Percentiles rank a stretch among this genome's conserved stretches.
These are phyloP conservation scores for Noctilio leporinus DNA, from an alignment of 2,113 vertebrate species.

Conservation along the genomic window DNA sequence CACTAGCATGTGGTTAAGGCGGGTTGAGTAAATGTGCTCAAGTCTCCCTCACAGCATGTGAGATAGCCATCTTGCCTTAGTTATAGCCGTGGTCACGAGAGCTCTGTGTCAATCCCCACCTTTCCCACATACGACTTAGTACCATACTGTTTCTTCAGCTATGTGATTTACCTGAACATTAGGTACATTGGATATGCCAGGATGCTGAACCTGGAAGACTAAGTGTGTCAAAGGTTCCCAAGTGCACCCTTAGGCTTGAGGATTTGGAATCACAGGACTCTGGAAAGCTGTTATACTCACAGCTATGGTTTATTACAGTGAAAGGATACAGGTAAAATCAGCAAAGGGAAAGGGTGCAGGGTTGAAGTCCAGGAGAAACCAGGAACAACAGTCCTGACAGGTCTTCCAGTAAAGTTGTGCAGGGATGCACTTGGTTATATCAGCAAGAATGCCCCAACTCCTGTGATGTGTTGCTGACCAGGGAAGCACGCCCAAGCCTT, in stretches of 20 bases:
- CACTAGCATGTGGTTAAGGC: not conserved
- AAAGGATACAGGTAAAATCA: not conserved
- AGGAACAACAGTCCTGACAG: not conserved
- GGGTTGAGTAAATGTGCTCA: not conserved
- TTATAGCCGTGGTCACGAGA: accelerated
- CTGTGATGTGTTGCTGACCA: not conserved
- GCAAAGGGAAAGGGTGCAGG: not conserved
- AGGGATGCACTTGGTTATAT: not conserved
- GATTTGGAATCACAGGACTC: not conserved
- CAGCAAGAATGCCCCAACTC: not conserved
- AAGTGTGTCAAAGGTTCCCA: not conserved
- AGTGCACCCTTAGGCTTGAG: not conserved
- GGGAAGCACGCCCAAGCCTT: not conserved
- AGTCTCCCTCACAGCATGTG: no score
- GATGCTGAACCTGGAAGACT: not conserved
- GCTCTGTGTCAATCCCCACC: not conserved
- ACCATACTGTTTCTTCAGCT: not conserved
- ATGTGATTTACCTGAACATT: not conserved
- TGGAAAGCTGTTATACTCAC: not conserved
- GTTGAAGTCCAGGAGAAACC: not conserved
- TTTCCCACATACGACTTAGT: not conserved
- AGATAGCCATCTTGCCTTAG: not conserved
- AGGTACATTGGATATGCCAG: not conserved
- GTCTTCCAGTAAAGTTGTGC: not conserved
- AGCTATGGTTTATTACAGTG: not conserved